Base-by-base conservation (phyloP, 2,113 vertebrate genomes). In the Bolborhynchus lineola region DNA sequence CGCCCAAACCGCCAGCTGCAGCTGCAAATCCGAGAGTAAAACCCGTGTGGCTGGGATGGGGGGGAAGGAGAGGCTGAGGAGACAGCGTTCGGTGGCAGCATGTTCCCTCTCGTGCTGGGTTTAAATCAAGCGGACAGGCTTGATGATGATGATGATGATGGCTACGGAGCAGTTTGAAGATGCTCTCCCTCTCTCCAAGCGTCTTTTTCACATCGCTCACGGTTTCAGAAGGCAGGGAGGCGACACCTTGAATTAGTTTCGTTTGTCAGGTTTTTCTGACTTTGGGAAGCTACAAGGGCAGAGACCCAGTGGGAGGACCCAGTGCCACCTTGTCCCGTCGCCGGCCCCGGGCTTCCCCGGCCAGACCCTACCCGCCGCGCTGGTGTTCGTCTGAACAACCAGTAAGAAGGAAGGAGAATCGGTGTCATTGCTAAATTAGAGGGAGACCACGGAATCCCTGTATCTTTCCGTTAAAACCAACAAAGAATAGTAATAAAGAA, bases 101-200 rank as follows among this genome's bases (percentile, higher is more conserved):
- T 68, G 82, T 60, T 89, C 79, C 55, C 55, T 64, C 20, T 52
- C 57, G 41, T 57, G 80, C 64, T 75, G 47, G 49, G 93, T 94
- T 89, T 53, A 94, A 94, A 90, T 74, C 52, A 84, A 94, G 84
- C 42, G 52, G 79, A 83, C 91, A 72, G 39, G 24, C 33, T 86
- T 72, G 71, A 57, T 87, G 88, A 80, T 89, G 86, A 70, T 76
- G 81, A 78, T 90, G 89, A 59, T 79, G 53, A 78, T 78, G 47
- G 60, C 35, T 83, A 63, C 29, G 17, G 49, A 77, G 68, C 44
- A 60, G 85, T 77, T 28, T 63, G 53, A 52, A 79, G 46, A 74
- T 47, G 76, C 29, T 88, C 68, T 88, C 35, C 16, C 59, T 79
- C 77, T 24, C 62, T 59, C 62, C 89, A 57, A 87, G 60, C 6